phyloP scores from a whole-genome alignment of 2,888 invertebrate genomes.

The Pogonocherus hispidulus region DNA sequence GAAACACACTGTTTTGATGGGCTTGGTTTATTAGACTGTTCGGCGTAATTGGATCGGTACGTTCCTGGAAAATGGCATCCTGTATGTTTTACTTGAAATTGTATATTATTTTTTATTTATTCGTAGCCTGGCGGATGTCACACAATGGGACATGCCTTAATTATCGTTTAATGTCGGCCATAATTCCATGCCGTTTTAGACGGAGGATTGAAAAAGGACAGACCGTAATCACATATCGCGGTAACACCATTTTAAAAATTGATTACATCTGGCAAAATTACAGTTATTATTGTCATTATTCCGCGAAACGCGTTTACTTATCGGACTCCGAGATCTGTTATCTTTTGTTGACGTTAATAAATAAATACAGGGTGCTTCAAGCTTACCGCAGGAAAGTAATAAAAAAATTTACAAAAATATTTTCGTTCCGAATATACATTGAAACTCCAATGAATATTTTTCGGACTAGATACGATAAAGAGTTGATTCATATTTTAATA shows the following conservation, averaged over 20 bases:
- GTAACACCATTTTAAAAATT: constrained; percentile 23
- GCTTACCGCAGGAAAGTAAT: not conserved
- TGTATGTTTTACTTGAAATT: constrained; percentile 8
- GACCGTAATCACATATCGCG: constrained; percentile 19
- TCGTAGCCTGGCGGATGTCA: constrained; percentile 22
- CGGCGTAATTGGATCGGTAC: too few relatives aligned
- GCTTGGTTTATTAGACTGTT: too few relatives aligned
- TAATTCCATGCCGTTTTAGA: constrained; percentile 7
- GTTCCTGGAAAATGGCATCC: constrained; percentile 5
- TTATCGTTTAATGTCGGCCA: constrained; percentile 17
- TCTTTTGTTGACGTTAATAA: constrained; percentile 24
- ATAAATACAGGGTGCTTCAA: constrained; percentile 21
- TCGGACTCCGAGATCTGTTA: constrained; percentile 16
- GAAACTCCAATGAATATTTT: too few relatives aligned
- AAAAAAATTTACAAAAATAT: too few relatives aligned
- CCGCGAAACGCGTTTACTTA: constrained; percentile 28
- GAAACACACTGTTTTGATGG: too few relatives aligned
- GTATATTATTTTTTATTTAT: constrained; percentile 22
- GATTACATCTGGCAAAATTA: constrained; percentile 32
- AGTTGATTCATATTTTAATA: too few relatives aligned
- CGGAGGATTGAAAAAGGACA: constrained; percentile 11
- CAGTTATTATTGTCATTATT: constrained; percentile 37
- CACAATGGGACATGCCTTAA: constrained; percentile 26
- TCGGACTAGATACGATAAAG: too few relatives aligned
- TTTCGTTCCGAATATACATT: too few relatives aligned